Conservation (phyloP, 1,140 invertebrate species). For the Caerostris darwini region DNA sequence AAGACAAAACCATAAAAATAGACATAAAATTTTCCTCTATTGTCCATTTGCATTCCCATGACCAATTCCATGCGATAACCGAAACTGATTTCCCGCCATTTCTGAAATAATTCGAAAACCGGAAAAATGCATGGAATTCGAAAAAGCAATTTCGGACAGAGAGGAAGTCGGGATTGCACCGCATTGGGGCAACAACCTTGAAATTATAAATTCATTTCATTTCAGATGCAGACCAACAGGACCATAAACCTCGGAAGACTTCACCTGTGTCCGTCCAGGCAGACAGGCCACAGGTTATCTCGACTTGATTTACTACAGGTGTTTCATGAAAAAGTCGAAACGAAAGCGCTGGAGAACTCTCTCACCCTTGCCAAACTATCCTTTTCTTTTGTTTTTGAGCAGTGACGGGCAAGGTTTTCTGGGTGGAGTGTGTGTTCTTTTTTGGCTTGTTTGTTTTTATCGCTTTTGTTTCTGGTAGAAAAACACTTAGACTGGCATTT, state of each 20-base stretch:
- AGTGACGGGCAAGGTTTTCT: neutral
- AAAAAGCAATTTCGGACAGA: neutral
- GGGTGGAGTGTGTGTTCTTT: neutral
- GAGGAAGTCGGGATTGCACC: constrained; percentile 25
- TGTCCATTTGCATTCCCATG: too few relatives aligned
- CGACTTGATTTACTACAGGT: constrained; percentile 1
- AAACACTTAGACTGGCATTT: neutral
- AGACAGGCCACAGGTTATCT: neutral
- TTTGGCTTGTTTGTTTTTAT: neutral
- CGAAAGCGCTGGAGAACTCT: neutral
- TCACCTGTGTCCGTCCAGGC: neutral
- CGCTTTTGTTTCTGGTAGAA: neutral
- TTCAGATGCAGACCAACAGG: neutral
- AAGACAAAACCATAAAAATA: too few relatives aligned
- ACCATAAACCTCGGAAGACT: neutral
- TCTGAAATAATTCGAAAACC: neutral
- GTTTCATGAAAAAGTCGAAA: constrained; percentile 10
- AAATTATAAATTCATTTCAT: constrained; percentile 50
- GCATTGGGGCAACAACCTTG: constrained; percentile 50
- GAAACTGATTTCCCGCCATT: neutral
- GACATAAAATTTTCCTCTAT: too few relatives aligned
- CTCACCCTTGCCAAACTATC: neutral
- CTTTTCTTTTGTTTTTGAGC: neutral
- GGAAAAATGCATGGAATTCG: constrained; percentile 2
- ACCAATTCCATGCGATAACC: neutral